A percentile compares a stretch with the other conserved stretches of the same genome.
phyloP scores from a whole-genome alignment of 1,140 invertebrate genomes.

The Ceratina australensis region DNA sequence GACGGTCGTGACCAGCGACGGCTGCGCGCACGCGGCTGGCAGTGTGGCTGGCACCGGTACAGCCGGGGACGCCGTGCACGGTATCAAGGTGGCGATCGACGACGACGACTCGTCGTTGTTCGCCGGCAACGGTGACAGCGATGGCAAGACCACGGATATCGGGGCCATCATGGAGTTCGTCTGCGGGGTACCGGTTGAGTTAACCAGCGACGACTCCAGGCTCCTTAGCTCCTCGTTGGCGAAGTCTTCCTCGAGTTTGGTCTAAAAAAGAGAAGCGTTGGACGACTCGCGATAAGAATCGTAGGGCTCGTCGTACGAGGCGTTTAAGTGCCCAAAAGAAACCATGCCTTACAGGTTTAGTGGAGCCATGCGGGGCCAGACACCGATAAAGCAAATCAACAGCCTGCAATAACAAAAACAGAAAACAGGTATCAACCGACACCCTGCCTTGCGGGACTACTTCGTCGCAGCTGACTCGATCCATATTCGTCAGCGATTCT shows the following conservation, averaged over 20 bases:
- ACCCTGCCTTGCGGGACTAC: constrained; percentile 60
- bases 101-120: constrained; percentile 44
- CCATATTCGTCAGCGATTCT: constrained; percentile 48
- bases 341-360: constrained; percentile 80
- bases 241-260: constrained; percentile 77
- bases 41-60: constrained; percentile 56
- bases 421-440: constrained; percentile 78
- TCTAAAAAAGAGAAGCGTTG: constrained; percentile 69
- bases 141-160: constrained; percentile 73
- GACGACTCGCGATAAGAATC: constrained; percentile 53
- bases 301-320: constrained; percentile 31
- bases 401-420: constrained; percentile 79
- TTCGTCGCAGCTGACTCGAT: constrained; percentile 47
- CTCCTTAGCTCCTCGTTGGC: constrained; percentile 72
- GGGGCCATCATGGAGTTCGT: constrained; percentile 67
- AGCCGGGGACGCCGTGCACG: constrained; percentile 47
- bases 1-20: constrained; percentile 42
- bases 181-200: constrained; percentile 46
- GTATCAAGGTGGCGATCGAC: constrained; percentile 64
- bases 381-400: constrained; percentile 80
- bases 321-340: constrained; percentile 74
- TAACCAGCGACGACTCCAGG: constrained; percentile 63
- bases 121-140: constrained; percentile 70
- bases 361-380: constrained; percentile 80
- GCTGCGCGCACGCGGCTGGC: constrained; percentile 52